Evolutionary conservation across 1,140 invertebrate genomes (phyloP), one percentile per base, ranked within the genome.

Genomic region (Sinonovacula constricta): DNA sequence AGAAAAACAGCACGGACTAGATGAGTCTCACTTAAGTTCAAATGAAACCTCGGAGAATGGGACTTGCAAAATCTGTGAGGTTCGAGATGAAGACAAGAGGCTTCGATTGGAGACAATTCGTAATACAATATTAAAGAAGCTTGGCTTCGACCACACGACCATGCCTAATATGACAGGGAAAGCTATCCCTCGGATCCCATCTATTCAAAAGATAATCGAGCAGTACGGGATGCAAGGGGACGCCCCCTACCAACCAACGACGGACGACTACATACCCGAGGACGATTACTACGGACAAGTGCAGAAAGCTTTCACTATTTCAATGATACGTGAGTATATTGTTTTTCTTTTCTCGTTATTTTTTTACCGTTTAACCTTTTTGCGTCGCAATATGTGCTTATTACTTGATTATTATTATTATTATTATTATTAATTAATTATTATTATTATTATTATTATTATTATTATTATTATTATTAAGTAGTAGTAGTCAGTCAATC

Each of bases 81-180:
- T 63, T 3, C 33, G 18, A 7, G 75, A 69, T 60, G 24, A 51
- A 15, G 65, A 67, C n/a, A 68, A 33, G 31, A 30, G 39, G n/a
- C 24, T 45, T 14, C 24, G 75, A 69, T 4, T 78, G 5, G 57
- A 45, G 30, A 54, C 36, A 49, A 78, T 78, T 62, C 49, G 63
- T 62, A 51, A 68, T 39, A 62, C 65, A 24, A 78, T 78, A 34
- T 54, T 78, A 18, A 36, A 54, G 7, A 68, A 69, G 53, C 1
- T 78, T 15, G 75, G 75, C 34, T 78, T 78, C 67, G 33, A 51
- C 1, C 54, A 26, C 18, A 53, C 33, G 39, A 69, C 68, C 49
- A 36, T 78, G 65, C 75, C 75, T 30, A 78, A 78, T 54, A 78
- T 78, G 75, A 78, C 75, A 14, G 66, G 75, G 18, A n/a, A n/a